These are phyloP conservation scores for Periparus ater DNA, from an alignment of 2,797 vertebrate species.

Conservation along the genomic window DNA sequence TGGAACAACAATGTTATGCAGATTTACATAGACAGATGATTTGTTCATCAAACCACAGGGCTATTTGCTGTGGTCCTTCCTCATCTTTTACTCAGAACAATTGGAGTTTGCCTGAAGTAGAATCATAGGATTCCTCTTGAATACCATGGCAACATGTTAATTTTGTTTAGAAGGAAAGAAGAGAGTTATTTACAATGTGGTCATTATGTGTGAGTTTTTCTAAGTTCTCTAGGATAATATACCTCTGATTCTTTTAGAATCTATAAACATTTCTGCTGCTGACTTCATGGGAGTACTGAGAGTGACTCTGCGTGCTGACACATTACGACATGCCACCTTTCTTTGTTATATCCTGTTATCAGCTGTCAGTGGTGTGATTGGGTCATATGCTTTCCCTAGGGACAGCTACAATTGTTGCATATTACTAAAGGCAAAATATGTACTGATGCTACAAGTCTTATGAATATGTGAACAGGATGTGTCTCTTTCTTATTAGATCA, in stretches of 20 bases:
- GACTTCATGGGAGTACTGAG: neutral
- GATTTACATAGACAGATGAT: neutral
- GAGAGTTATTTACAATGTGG: neutral
- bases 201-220: neutral
- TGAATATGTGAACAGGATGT: neutral
- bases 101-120: neutral
- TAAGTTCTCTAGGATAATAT: neutral
- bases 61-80: neutral
- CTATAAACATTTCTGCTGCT: neutral
- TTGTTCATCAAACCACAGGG: neutral
- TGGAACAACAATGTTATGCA: neutral
- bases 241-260: neutral
- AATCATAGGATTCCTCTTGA: neutral
- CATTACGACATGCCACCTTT: neutral
- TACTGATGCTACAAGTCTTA: neutral
- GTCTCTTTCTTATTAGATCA: neutral
- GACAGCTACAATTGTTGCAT: neutral
- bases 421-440: neutral
- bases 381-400: neutral
- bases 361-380: neutral
- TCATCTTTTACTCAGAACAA: neutral
- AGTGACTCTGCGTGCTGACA: neutral
- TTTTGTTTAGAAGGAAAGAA: constrained; percentile 15
- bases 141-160: constrained; percentile 17
- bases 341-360: neutral